A percentile compares a stretch with the other conserved stretches of the same genome.
phyloP scores from a whole-genome alignment of 1,140 invertebrate genomes.

The Microplitis demolitor region DNA sequence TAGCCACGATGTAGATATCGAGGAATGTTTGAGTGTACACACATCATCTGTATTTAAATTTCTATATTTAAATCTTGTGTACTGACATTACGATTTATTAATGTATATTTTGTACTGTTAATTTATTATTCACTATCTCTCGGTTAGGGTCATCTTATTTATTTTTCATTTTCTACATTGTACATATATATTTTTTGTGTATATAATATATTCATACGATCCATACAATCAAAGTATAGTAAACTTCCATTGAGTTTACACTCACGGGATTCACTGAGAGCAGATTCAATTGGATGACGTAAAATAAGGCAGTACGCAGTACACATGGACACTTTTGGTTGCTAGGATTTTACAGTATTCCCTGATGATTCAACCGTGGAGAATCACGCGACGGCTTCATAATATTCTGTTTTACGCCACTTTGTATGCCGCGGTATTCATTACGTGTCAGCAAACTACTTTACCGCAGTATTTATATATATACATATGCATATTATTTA shows the following conservation, averaged over 20 bases:
- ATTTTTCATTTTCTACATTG: too few relatives aligned
- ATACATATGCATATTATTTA: not conserved
- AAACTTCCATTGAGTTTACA: too few relatives aligned
- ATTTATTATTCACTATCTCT: too few relatives aligned
- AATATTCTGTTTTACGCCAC: slow-evolving; percentile 25
- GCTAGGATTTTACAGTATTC: not conserved
- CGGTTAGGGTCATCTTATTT: too few relatives aligned
- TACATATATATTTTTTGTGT: too few relatives aligned
- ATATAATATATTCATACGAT: too few relatives aligned
- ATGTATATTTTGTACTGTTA: not conserved
- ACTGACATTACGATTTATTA: not conserved
- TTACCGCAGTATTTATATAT: slow-evolving; percentile 17
- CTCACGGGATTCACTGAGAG: too few relatives aligned
- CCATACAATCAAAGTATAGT: too few relatives aligned
- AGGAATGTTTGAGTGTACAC: slow-evolving; percentile 13
- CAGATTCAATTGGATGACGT: too few relatives aligned
- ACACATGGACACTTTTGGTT: not conserved
- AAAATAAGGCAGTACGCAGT: too few relatives aligned
- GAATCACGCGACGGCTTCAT: slow-evolving; percentile 19
- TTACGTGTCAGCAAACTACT: slow-evolving; percentile 22
- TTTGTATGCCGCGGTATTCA: slow-evolving; percentile 25
- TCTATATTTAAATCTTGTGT: slow-evolving; percentile 13
- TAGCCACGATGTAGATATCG: slow-evolving; percentile 48
- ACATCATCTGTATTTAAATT: slow-evolving; percentile 26
- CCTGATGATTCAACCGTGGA: not conserved